Conservation (phyloP, 2,113 vertebrate genomes). For the Perca flavescens region DNA sequence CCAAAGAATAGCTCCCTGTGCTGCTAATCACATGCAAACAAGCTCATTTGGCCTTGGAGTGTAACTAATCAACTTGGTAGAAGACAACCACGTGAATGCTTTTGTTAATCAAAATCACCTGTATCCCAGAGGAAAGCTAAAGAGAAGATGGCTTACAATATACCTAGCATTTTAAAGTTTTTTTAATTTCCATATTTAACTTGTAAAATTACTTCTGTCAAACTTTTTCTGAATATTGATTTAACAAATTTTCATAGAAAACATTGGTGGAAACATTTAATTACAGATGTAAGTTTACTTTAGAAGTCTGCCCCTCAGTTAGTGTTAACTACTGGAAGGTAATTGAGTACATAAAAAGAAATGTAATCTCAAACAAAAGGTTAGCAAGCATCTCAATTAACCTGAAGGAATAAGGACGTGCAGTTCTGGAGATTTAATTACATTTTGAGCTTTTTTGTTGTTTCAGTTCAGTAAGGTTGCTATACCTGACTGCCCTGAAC, state of each 20-base stretch:
- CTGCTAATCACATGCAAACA: slow-evolving; percentile 74
- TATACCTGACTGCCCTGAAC: not conserved
- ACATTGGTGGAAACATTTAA: slow-evolving; percentile 1
- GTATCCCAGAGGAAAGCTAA: slow-evolving; percentile 21
- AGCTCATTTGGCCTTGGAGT: slow-evolving; percentile 60
- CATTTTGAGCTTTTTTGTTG: slow-evolving; percentile 13
- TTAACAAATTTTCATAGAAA: not conserved
- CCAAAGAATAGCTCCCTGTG: slow-evolving; percentile 61
- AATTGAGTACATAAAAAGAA: not conserved
- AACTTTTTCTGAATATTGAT: not conserved
- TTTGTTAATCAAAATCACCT: slow-evolving; percentile 65
- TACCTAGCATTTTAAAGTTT: not conserved
- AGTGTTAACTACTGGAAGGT: not conserved
- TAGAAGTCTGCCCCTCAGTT: not conserved
- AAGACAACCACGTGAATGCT: slow-evolving; percentile 40
- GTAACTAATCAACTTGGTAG: slow-evolving; percentile 57
- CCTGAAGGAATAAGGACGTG: slow-evolving; percentile 16
- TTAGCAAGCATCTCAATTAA: slow-evolving; percentile 30
- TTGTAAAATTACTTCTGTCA: not conserved
- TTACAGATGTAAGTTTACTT: not conserved
- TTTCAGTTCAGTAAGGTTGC: not conserved
- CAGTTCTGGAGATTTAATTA: slow-evolving; percentile 27
- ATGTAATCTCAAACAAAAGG: not conserved
- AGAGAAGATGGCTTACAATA: not conserved
- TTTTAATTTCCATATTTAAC: slow-evolving; percentile 36